phyloP scores from a whole-genome alignment of 35 echinoderm and acorn worm species.

The Ophioderma brevispina region DNA sequence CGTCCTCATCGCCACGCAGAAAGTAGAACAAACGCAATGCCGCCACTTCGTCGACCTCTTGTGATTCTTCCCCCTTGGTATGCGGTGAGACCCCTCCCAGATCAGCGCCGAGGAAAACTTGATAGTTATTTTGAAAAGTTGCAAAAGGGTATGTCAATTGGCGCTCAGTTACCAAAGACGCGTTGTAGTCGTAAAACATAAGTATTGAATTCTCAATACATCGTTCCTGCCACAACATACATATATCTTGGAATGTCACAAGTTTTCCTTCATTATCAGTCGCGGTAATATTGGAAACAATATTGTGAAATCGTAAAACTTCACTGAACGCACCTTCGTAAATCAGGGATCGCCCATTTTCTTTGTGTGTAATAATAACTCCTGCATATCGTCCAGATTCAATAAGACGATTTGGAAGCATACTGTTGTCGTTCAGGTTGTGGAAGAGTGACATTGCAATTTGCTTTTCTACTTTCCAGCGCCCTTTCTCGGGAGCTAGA shows the following conservation, averaged over 20 bases:
- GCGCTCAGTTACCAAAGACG: background rate
- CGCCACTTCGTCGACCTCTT: background rate
- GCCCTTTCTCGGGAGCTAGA: constrained; percentile 35
- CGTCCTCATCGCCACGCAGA: background rate
- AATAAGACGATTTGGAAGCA: background rate
- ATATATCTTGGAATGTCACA: background rate
- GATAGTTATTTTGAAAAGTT: background rate
- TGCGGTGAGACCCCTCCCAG: background rate
- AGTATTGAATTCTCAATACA: constrained; percentile 30
- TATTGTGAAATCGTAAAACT: background rate
- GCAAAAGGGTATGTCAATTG: background rate
- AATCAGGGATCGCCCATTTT: background rate
- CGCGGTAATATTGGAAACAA: background rate
- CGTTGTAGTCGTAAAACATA: background rate
- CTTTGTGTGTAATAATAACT: background rate
- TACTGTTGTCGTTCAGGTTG: background rate
- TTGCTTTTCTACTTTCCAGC: constrained; percentile 28
- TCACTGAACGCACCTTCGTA: background rate
- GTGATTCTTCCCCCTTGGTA: background rate
- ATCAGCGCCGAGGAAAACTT: background rate
- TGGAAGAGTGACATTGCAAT: constrained; percentile 29
- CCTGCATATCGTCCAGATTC: background rate
- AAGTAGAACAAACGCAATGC: constrained; percentile 1
- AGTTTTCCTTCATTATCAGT: background rate
- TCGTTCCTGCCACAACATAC: background rate